Conservation (phyloP, 2,888 invertebrate genomes). For the Abrostola tripartita region DNA sequence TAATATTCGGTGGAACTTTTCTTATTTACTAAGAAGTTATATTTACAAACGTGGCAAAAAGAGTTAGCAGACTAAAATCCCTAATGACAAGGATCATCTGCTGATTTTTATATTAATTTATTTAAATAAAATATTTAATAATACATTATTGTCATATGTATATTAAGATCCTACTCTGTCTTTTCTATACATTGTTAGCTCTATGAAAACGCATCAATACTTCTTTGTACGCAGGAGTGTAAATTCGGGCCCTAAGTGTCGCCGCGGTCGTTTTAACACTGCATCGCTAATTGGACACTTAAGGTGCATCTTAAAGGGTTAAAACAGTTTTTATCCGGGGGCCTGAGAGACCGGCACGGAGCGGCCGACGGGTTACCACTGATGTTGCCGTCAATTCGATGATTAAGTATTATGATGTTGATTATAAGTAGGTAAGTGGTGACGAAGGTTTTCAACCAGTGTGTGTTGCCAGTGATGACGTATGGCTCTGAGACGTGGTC, state of each 20-base stretch:
- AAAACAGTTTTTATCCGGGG: constrained; percentile 83
- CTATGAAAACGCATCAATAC: constrained; percentile 77
- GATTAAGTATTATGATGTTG: constrained; percentile 38
- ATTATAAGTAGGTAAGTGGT: constrained; percentile 26
- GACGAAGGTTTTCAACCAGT: no score
- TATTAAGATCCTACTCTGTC: not conserved
- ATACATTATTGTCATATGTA: no score
- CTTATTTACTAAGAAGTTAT: no score
- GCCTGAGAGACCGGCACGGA: constrained; percentile 72
- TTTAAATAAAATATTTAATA: no score
- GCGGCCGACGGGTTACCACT: constrained; percentile 52
- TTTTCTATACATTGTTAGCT: constrained; percentile 54
- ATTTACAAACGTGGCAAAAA: no score
- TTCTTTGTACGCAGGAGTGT: constrained; percentile 82
- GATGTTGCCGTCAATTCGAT: constrained; percentile 57
- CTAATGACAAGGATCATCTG: no score
- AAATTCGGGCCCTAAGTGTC: constrained; percentile 84
- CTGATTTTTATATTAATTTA: no score
- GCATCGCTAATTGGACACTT: constrained; percentile 86
- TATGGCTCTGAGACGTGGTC: no score
- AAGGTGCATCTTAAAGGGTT: constrained; percentile 75
- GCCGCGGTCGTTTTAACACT: constrained; percentile 86
- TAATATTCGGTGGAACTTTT: no score
- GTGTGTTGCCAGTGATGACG: no score
- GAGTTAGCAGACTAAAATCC: no score